These are phyloP conservation scores for Watsonalla binaria DNA, from an alignment of 2,888 invertebrate species.

Conservation along the genomic window DNA sequence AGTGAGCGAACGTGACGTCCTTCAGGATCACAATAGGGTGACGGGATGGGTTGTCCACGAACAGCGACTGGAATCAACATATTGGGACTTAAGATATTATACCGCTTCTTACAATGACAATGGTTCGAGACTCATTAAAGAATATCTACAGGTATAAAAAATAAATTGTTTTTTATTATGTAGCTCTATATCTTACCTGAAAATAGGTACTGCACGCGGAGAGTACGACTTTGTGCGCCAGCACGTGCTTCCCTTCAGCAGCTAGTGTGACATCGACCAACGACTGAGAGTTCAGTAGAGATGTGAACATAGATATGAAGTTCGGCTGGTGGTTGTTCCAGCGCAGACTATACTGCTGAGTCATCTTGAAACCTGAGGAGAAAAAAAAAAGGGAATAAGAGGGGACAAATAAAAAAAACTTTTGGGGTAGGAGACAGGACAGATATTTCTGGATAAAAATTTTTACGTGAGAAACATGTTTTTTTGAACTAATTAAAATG, in stretches of 20 bases:
- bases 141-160: no score
- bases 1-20: slow-evolving; percentile 91
- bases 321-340: slow-evolving; percentile 98
- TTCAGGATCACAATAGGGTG: slow-evolving; percentile 94
- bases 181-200: slow-evolving; percentile 78
- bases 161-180: background rate
- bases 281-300: slow-evolving; percentile 88
- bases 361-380: slow-evolving; percentile 49
- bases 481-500: no score
- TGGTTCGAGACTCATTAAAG: background rate
- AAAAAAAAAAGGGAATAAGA: no score
- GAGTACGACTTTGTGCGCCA: slow-evolving; percentile 93
- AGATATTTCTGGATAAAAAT: no score
- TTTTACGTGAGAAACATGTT: no score
- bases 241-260: slow-evolving; percentile 92
- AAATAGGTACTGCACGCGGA: slow-evolving; percentile 97
- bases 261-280: slow-evolving; percentile 94
- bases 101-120: background rate
- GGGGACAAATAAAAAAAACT: no score
- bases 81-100: background rate
- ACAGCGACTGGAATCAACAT: slow-evolving; percentile 80
- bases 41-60: slow-evolving; percentile 91
- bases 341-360: slow-evolving; percentile 88
- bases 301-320: slow-evolving; percentile 93
- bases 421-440: no score